phyloP scores from a whole-genome alignment of 1,140 invertebrate species.

The Hesperophylax magnus region DNA sequence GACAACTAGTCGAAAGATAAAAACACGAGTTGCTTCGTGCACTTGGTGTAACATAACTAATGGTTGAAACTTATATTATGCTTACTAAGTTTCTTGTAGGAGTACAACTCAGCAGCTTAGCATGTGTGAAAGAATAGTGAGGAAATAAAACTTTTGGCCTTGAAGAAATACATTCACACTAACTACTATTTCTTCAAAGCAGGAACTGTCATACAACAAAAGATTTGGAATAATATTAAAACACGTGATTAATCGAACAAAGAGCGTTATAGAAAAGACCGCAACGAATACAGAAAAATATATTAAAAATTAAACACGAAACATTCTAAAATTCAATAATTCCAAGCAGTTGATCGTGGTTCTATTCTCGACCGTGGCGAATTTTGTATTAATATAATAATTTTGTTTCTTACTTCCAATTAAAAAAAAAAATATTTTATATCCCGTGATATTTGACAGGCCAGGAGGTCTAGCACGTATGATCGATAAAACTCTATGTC shows the following conservation, averaged over 20 bases:
- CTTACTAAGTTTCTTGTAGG: too few species aligned
- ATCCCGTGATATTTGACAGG: too few species aligned
- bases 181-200: slow-evolving; percentile 49
- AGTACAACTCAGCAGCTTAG: slow-evolving; percentile 22
- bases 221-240: not conserved
- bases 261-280: not conserved
- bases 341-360: too few species aligned
- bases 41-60: too few species aligned
- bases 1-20: not conserved
- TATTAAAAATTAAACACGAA: not conserved
- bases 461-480: too few species aligned
- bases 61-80: too few species aligned
- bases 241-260: slow-evolving; percentile 2
- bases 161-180: slow-evolving; percentile 47
- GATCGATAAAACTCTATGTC: too few species aligned
- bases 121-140: slow-evolving; percentile 36
- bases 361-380: too few species aligned
- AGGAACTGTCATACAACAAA: slow-evolving; percentile 45
- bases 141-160: slow-evolving; percentile 53
- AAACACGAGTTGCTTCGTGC: too few species aligned
- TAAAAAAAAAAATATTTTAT: too few species aligned
- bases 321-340: not conserved
- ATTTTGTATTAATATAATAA: too few species aligned
- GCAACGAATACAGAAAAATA: not conserved
- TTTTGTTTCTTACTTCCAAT: too few species aligned